Evolutionary conservation across 1,140 invertebrate genomes (phyloP).

Genomic region (Parapsyche elsis): DNA sequence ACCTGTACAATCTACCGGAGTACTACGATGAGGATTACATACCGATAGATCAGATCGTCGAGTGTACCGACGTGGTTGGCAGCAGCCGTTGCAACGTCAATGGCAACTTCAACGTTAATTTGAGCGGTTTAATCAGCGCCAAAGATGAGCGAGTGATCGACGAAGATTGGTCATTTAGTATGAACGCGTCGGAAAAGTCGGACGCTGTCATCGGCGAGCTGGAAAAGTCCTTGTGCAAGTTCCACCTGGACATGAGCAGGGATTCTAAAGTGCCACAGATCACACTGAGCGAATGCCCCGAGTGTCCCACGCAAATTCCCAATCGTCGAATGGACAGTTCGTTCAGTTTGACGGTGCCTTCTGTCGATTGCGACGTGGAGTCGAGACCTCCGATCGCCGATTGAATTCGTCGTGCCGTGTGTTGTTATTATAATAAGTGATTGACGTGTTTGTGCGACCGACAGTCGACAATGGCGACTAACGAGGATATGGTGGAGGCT

Average conservation of each 20-base stretch:
- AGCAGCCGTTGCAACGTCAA: conserved; percentile 52
- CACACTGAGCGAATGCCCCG: conserved; percentile 65
- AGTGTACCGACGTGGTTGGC: conserved; percentile 48
- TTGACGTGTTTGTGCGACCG: conserved; percentile 62
- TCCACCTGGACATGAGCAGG: conserved; percentile 60
- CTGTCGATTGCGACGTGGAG: conserved; percentile 60
- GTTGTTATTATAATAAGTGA: background rate
- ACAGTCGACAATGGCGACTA: conserved; percentile 33
- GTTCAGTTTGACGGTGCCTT: conserved; percentile 64
- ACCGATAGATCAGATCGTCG: conserved; percentile 55
- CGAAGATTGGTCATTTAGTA: conserved; percentile 53
- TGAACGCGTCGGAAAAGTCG: conserved; percentile 34
- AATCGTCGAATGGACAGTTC: conserved; percentile 24
- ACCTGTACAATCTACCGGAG: conserved; percentile 62
- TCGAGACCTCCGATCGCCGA: conserved; percentile 58
- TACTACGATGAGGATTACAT: conserved; percentile 64
- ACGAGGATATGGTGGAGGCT: conserved; percentile 58
- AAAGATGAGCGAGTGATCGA: conserved; percentile 57
- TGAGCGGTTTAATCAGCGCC: conserved; percentile 62
- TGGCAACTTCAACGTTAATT: conserved; percentile 64
- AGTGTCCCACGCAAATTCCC: background rate
- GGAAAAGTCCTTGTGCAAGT: conserved; percentile 60
- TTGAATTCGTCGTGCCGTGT: conserved; percentile 5
- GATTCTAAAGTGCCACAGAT: conserved; percentile 61
- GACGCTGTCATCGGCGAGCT: conserved; percentile 61